Conservation (phyloP, 2,797 vertebrate genomes). For the Lithobates pipiens region DNA sequence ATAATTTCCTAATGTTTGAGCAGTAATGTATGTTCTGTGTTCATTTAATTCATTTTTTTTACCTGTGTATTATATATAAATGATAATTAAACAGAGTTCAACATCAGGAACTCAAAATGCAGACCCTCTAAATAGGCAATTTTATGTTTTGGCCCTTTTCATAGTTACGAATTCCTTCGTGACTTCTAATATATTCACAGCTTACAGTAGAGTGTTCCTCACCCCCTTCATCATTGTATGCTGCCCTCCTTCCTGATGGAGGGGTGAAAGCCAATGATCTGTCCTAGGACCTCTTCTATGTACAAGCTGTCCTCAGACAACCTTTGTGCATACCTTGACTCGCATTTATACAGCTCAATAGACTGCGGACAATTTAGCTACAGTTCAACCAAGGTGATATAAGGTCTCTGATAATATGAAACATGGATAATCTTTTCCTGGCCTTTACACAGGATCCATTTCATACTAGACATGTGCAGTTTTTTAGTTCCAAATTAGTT, state of each 20-base stretch:
- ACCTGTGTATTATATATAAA: no score
- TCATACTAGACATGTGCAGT: no score
- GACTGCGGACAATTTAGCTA: neutral
- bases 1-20: no score
- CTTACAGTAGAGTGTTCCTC: neutral
- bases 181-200: neutral
- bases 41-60: no score
- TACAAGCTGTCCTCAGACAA: slow-evolving; percentile 18
- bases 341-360: neutral
- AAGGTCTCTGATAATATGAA: neutral
- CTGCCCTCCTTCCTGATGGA: neutral
- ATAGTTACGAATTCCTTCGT: neutral
- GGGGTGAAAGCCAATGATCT: slow-evolving; percentile 5
- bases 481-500: no score
- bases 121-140: neutral
- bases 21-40: no score
- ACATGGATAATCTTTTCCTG: slow-evolving; percentile 3
- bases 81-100: no score
- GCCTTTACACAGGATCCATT: no score
- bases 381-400: neutral
- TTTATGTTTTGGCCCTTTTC: neutral
- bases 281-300: neutral
- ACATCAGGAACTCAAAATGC: no score
- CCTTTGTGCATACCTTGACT: neutral
- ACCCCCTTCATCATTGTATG: neutral